Evolutionary conservation across 2,113 vertebrate genomes (phyloP), one percentile per base, ranked within the genome.

Genomic region (Odobenus rosmarus): DNA sequence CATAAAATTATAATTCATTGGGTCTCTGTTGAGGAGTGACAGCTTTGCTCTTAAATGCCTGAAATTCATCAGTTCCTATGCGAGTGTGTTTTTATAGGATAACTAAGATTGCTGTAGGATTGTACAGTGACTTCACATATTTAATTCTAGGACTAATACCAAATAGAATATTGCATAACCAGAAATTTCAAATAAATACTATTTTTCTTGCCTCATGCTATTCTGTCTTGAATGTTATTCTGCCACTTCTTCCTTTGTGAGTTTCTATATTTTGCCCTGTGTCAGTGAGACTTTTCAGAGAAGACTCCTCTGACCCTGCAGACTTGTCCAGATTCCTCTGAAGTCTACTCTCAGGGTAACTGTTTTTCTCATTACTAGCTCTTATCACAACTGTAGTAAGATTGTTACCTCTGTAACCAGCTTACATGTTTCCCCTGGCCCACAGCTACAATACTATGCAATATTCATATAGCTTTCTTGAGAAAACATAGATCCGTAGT

Each of bases 181-280:
- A 95, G 59, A 82, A 96, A 71, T 96, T 88, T 92, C 49, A 83
- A 93, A 90, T 79, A 95, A 55, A 51, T 71, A 39, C 1, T 64
- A n/a, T 67, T 94, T 92, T 84, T 97, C 42, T 95, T 62, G 36
- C 10, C 36, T 92, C 46, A 59, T 2, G 26, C 18, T 85, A 6
- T 67, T 94, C 46, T 49, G 21, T 72, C 72, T 77, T 96, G 67
- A 77, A 42, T 82, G 10, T 69, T 86, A 49, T 94, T 28, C 49
- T 10, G 23, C 2, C 4, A 74, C 33, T 71, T 72, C 36, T 94
- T 91, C 26, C 42, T 57, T 57, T 14, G 6, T 1, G 16, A 11
- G 9, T 88, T 93, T 94, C 19, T 86, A 49, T 2, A 28, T 19
- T 96, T 69, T 69, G 11, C 23, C 31, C 14, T 69, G 14, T 49